Conservation (phyloP, 2,113 vertebrate species). For the Mobula hypostoma region DNA sequence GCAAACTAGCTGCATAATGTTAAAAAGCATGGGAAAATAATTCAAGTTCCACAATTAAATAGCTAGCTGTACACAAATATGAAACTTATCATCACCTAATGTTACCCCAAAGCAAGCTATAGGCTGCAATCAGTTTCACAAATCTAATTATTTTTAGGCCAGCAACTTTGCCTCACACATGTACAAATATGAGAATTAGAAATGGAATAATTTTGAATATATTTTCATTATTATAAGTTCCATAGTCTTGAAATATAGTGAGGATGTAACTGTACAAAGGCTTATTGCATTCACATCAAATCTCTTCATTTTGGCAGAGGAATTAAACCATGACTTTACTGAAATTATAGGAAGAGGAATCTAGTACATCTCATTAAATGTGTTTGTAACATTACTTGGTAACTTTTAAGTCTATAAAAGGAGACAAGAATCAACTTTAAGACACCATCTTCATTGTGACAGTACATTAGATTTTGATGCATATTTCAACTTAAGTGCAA, state of each 20-base stretch:
- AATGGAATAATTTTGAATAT: background rate
- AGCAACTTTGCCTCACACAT: background rate
- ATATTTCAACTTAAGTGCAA: background rate
- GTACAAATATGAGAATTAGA: background rate
- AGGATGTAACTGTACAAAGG: background rate
- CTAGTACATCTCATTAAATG: background rate
- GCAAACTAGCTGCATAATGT: background rate
- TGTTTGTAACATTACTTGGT: background rate
- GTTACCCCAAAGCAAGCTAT: background rate
- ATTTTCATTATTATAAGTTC: background rate
- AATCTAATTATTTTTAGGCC: constrained; percentile 16
- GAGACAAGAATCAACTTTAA: background rate
- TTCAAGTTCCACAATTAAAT: background rate
- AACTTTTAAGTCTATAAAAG: background rate
- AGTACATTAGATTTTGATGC: background rate
- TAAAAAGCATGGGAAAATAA: background rate
- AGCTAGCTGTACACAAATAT: background rate
- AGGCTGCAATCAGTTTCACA: background rate
- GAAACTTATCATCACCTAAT: background rate
- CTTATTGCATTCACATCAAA: background rate
- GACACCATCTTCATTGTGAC: background rate
- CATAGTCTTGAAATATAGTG: background rate
- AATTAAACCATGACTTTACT: background rate
- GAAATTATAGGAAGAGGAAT: background rate
- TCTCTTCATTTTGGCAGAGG: background rate